Evolutionary conservation across 2,888 invertebrate genomes (phyloP), one percentile per base, ranked within the genome.

Genomic region (Mythimna lalbum): DNA sequence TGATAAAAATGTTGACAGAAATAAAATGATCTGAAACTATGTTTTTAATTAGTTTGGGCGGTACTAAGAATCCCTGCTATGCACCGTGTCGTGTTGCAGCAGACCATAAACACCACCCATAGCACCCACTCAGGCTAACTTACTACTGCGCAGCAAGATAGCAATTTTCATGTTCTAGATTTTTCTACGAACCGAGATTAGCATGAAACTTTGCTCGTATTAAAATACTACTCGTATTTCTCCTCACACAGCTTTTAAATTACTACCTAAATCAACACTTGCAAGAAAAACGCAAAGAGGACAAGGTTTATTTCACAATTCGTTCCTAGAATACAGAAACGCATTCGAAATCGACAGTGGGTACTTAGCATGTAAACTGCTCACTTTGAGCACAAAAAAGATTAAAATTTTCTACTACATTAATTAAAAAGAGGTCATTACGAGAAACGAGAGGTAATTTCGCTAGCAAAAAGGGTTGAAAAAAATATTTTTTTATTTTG

Each of bases 401-500:
- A 56, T 72, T 59, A 61, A 72, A 53, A 70, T 75, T 73, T 73
- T 75, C 70, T 69, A 77, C 76, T 66, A 81, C 63, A 81, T 79
- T 77, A 81, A 84, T 83, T 84, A 83, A 81, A 85, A 76, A 74
- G 66, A 39, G 56, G 79, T 71, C 72, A 80, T 85, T 79, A 76
- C 60, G 67, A 31, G 63, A 74, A 79, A 79, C 74, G 70, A 73
- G 75, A 64, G 82, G 75, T 75, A 79, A 81, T 81, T 79, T 69
- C 27, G 47, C 63, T 70, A 33, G 61, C 47, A 73, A 73, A 82
- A 83, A 66, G 68, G 74, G 72, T 53, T 47, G 19, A 52, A 52
- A 69, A 62, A 61, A 31, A 47, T 21, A 14, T 47, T 62, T 72
- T 68, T 73, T 73, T 66, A 59, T 63, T 73, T 61, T 59, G 36